Conservation (phyloP, 1,140 invertebrate genomes). For the Anthonomus grandis region DNA sequence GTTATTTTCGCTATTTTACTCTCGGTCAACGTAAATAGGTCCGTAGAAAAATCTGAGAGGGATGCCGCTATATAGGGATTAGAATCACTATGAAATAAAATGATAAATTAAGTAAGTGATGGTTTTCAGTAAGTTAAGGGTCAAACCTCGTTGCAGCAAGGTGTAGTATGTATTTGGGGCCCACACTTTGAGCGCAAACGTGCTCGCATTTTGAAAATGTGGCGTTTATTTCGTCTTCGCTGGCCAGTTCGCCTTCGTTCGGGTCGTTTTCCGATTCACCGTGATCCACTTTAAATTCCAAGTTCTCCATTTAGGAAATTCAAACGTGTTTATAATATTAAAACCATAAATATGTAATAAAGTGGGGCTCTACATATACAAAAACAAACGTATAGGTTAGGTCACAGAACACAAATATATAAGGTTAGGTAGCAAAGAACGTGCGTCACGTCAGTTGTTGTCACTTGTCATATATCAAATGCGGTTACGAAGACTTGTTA, state of each 20-base stretch:
- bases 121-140: constrained; percentile 10
- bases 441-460: too few species aligned
- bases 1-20: constrained; percentile 40
- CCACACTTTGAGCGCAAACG: constrained; percentile 10
- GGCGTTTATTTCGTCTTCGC: constrained; percentile 21
- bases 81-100: constrained; percentile 28
- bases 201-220: constrained; percentile 15
- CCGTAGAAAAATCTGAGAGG: constrained; percentile 29
- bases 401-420: too few species aligned
- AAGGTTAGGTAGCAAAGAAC: too few species aligned
- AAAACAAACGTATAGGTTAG: too few species aligned
- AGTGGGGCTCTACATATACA: too few species aligned
- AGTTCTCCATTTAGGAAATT: too few species aligned
- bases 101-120: not conserved
- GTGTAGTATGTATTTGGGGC: constrained; percentile 38
- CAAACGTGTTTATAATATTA: too few species aligned
- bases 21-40: constrained; percentile 35
- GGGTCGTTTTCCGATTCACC: not conserved
- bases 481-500: too few species aligned
- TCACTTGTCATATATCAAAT: too few species aligned
- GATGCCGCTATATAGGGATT: constrained; percentile 32
- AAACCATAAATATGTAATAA: too few species aligned
- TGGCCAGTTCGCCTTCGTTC: not conserved
- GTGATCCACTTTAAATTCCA: not conserved
- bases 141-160: constrained; percentile 33